phyloP scores from a whole-genome alignment of 2,113 vertebrate species.

The Climacteris rufus region DNA sequence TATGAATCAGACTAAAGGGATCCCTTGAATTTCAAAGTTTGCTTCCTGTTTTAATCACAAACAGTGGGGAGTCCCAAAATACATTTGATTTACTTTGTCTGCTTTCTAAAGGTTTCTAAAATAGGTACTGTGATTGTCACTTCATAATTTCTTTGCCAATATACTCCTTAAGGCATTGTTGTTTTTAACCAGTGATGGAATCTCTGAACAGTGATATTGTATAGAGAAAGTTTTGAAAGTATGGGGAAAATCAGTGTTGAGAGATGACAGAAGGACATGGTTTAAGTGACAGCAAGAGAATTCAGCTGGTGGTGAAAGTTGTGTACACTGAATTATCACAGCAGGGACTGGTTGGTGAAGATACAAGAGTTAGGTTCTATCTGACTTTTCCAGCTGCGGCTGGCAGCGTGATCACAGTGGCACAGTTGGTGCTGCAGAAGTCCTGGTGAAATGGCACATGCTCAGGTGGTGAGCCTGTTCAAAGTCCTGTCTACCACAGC shows the following conservation, averaged over 20 bases:
- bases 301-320: neutral
- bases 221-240: neutral
- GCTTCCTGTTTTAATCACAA: neutral
- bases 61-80: neutral
- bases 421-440: neutral
- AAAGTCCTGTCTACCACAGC: neutral
- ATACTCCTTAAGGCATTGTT: neutral
- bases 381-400: neutral
- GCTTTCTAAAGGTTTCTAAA: neutral
- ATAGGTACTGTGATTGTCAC: neutral
- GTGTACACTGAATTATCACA: fast-evolving
- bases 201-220: neutral
- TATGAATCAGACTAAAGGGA: neutral
- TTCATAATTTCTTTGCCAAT: neutral
- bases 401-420: neutral
- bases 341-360: neutral
- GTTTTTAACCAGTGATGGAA: neutral
- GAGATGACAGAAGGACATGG: neutral
- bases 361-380: neutral
- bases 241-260: neutral
- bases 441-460: fast-evolving
- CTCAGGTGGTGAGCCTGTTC: neutral
- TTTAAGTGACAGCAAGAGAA: neutral
- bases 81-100: neutral
- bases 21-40: neutral